These are phyloP conservation scores for Acronicta leporina DNA, from an alignment of 2,888 invertebrate genomes.

Conservation along the genomic window DNA sequence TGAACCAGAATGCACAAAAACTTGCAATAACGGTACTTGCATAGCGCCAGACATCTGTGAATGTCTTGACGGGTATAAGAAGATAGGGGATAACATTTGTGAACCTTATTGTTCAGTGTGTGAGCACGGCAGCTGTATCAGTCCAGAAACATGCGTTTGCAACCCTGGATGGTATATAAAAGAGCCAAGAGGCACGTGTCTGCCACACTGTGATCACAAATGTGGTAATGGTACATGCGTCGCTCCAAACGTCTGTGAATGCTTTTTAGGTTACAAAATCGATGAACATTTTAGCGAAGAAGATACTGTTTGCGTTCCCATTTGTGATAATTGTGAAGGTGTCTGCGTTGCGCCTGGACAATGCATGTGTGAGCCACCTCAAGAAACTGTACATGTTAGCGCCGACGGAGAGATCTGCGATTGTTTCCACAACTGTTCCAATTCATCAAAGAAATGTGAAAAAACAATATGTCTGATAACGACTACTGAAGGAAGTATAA, in stretches of 20 bases:
- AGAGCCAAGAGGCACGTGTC: conserved; percentile 39
- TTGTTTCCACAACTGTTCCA: conserved; percentile 35
- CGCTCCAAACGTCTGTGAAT: conserved; percentile 58
- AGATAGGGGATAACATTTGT: conserved; percentile 17
- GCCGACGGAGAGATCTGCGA: conserved; percentile 43
- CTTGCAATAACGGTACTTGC: conserved; percentile 60
- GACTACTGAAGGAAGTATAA: conserved; percentile 9
- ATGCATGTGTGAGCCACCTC: conserved; percentile 48
- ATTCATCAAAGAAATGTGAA: conserved; percentile 28
- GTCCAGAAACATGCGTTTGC: conserved; percentile 54
- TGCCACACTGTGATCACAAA: conserved; percentile 50
- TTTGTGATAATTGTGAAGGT: conserved; percentile 53
- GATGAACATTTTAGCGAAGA: background rate
- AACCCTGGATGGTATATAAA: conserved; percentile 54
- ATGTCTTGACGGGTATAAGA: conserved; percentile 54
- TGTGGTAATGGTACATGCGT: conserved; percentile 62
- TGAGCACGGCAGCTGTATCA: conserved; percentile 52
- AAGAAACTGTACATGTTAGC: conserved; percentile 20
- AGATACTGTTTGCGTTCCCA: conserved; percentile 37
- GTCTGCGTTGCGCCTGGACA: conserved; percentile 42
- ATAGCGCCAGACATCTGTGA: conserved; percentile 56
- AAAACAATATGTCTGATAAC: conserved; percentile 43
- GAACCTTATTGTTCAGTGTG: conserved; percentile 57
- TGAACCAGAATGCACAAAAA: conserved; percentile 49
- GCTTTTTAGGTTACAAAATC: conserved; percentile 48